A percentile compares a stretch with the other conserved stretches of the same genome.
These are phyloP conservation scores for Saguinus imperator DNA, from an alignment of 2,113 vertebrate genomes.

Conservation along the genomic window DNA sequence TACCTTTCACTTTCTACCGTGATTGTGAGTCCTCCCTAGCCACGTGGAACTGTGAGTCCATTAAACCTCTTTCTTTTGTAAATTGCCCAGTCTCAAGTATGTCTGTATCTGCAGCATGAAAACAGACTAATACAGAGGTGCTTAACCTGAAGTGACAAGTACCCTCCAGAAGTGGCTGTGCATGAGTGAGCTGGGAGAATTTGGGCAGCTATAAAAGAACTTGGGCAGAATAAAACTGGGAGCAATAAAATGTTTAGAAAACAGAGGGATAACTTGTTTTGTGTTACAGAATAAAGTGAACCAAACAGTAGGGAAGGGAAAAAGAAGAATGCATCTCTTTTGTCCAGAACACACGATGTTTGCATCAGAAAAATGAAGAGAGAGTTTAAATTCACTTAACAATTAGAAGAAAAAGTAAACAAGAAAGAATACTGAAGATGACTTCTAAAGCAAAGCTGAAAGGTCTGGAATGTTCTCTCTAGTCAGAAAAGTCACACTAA, in stretches of 20 bases:
- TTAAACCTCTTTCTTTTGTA: no score
- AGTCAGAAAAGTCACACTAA: slow-evolving; percentile 14
- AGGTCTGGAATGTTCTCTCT: neutral
- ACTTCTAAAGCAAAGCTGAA: neutral
- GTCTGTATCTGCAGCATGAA: no score
- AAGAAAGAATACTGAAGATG: neutral
- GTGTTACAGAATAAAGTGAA: neutral
- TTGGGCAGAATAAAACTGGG: neutral
- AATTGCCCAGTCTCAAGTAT: no score
- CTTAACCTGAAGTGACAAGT: neutral
- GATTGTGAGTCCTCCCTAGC: no score
- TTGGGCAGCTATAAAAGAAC: neutral
- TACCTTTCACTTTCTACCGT: no score
- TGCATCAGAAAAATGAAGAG: neutral
- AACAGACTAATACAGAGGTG: no score
- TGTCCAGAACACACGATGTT: neutral
- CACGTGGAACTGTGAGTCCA: no score
- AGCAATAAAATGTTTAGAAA: neutral
- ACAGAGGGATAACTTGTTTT: neutral
- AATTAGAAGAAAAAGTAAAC: neutral
- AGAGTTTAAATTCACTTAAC: neutral
- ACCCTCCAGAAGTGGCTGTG: neutral
- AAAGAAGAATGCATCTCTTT: neutral
- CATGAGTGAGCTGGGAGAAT: neutral
- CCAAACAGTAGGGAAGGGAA: neutral